Conservation (phyloP, 1,140 invertebrate genomes). For the Cydia pomonella region DNA sequence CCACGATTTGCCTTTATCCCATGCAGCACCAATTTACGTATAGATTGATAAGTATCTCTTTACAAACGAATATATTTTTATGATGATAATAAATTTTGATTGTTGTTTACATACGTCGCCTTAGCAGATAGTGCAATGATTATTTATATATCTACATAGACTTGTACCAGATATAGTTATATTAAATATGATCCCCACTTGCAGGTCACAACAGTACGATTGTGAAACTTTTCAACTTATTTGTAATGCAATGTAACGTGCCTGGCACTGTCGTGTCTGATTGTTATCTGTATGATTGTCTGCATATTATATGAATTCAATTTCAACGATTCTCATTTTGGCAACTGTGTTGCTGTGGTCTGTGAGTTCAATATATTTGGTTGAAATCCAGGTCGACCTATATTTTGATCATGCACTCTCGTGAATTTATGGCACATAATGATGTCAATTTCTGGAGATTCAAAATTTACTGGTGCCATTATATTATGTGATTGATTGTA, state of each 20-base stretch:
- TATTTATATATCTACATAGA: constrained; percentile 39
- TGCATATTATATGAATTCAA: neutral
- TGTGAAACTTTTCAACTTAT: neutral
- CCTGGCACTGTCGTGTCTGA: neutral
- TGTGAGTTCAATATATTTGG: constrained; percentile 1
- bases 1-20: constrained; percentile 41
- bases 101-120: constrained; percentile 58
- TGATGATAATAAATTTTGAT: constrained; percentile 61
- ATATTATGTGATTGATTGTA: constrained; percentile 35
- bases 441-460: constrained; percentile 25
- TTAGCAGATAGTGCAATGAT: constrained; percentile 73
- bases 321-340: neutral
- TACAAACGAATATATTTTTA: constrained; percentile 63
- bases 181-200: neutral
- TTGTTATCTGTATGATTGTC: neutral
- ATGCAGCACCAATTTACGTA: constrained; percentile 65
- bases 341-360: neutral
- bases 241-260: neutral
- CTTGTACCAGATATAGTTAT: constrained; percentile 42
- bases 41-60: constrained; percentile 55
- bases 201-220: neutral
- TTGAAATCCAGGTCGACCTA: constrained; percentile 1
- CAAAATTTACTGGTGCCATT: constrained; percentile 48
- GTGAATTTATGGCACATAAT: constrained; percentile 40
- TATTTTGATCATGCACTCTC: constrained; percentile 20